Evolutionary conservation across 2,888 invertebrate species (phyloP).

Genomic region (Chloroclysta siterata): DNA sequence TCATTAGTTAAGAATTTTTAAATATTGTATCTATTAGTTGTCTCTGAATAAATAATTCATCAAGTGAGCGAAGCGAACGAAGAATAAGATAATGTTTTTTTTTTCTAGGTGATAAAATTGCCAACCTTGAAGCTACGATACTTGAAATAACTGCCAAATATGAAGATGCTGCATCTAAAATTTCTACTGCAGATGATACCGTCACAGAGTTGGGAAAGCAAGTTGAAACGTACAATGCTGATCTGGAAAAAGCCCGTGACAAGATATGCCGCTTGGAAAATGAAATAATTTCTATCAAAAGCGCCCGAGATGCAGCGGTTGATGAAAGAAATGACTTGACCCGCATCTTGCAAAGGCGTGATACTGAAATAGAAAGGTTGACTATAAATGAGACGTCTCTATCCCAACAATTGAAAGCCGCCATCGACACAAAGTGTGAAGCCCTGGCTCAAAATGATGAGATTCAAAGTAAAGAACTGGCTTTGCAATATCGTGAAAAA

Average conservation of each 20-base stretch:
- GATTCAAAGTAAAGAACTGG: slow-evolving; percentile 91
- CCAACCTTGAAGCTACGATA: slow-evolving; percentile 80
- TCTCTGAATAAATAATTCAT: too few species aligned
- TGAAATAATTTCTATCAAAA: slow-evolving; percentile 87
- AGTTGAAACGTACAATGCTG: slow-evolving; percentile 85
- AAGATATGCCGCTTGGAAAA: slow-evolving; percentile 87
- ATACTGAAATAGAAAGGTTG: slow-evolving; percentile 89
- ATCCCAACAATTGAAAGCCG: slow-evolving; percentile 89
- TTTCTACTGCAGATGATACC: slow-evolving; percentile 86
- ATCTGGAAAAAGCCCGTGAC: slow-evolving; percentile 87
- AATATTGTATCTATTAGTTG: too few species aligned
- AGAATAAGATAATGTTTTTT: not conserved
- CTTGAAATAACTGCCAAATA: slow-evolving; percentile 86
- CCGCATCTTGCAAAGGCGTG: slow-evolving; percentile 89
- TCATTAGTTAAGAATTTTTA: too few species aligned
- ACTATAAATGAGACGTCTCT: slow-evolving; percentile 88
- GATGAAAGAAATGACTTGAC: slow-evolving; percentile 91
- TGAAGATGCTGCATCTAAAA: slow-evolving; percentile 86
- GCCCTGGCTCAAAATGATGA: slow-evolving; percentile 92
- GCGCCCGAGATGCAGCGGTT: slow-evolving; percentile 88
- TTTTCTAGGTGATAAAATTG: slow-evolving; percentile 84
- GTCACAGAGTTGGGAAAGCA: slow-evolving; percentile 87
- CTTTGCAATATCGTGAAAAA: slow-evolving; percentile 92
- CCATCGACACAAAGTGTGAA: slow-evolving; percentile 93
- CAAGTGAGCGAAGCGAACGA: too few species aligned